These are phyloP conservation scores for Drosophila tanythrix DNA, from an alignment of 2,888 invertebrate species.

Conservation along the genomic window DNA sequence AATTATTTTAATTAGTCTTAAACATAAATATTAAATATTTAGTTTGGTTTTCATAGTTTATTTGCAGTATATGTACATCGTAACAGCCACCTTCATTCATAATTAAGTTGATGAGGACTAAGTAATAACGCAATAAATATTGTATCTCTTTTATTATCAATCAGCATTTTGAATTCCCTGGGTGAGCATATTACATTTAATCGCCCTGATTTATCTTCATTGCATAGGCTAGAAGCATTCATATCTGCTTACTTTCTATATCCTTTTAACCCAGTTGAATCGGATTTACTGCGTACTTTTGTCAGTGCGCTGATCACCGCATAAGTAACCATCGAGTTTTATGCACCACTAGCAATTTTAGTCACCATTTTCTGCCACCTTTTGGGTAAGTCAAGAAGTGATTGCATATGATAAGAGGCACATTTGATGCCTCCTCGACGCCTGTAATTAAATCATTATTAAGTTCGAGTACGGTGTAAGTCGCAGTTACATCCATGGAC, in stretches of 20 bases:
- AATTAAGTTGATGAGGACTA: neutral
- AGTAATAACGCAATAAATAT: neutral
- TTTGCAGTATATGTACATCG: neutral
- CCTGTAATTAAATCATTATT: constrained; percentile 72
- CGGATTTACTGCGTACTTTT: neutral
- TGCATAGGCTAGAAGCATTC: neutral
- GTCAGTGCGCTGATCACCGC: neutral
- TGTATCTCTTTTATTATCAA: neutral
- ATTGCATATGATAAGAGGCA: constrained; percentile 10
- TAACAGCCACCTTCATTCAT: neutral
- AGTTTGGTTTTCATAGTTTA: neutral
- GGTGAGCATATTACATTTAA: neutral
- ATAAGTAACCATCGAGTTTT: neutral
- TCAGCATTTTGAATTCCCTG: neutral
- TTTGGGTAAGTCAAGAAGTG: neutral
- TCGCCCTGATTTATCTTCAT: neutral
- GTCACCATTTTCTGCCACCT: neutral
- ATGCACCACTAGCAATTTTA: constrained; percentile 5
- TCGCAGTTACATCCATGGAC: constrained; percentile 11
- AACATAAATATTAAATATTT: neutral
- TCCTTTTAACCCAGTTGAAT: neutral
- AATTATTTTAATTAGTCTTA: neutral
- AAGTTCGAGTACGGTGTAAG: constrained; percentile 37
- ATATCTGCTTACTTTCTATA: neutral
- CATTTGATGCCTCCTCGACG: constrained; percentile 40